Evolutionary conservation across 1,140 invertebrate genomes (phyloP).

Genomic region (Drosophila pachea): DNA sequence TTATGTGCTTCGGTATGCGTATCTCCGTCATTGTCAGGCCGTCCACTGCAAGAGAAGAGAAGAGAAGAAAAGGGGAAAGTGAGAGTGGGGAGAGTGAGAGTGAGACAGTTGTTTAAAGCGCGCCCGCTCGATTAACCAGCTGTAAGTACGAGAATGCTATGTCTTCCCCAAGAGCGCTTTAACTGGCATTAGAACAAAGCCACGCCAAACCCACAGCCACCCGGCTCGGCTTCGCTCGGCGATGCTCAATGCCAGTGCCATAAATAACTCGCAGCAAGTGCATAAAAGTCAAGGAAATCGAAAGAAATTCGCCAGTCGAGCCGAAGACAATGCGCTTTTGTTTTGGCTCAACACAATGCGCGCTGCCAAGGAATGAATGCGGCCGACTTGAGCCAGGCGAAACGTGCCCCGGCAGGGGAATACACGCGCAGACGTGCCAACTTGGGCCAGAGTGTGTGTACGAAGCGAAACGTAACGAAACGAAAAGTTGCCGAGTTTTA

Average conservation of each 20-base stretch:
- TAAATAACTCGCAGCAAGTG: slow-evolving; percentile 75
- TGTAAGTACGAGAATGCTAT: slow-evolving; percentile 10
- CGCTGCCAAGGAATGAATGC: slow-evolving; percentile 42
- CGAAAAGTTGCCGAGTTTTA: slow-evolving; percentile 67
- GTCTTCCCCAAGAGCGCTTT: slow-evolving; percentile 35
- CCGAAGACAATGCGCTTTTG: slow-evolving; percentile 73
- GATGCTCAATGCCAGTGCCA: slow-evolving; percentile 63
- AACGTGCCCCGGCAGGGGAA: slow-evolving; percentile 36
- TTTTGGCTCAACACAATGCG: slow-evolving; percentile 61
- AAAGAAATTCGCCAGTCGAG: slow-evolving; percentile 54
- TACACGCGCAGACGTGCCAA: slow-evolving; percentile 1
- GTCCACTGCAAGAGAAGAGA: slow-evolving; percentile 65
- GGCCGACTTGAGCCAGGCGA: slow-evolving; percentile 57
- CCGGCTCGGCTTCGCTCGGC: slow-evolving; percentile 4
- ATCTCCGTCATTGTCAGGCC: slow-evolving; percentile 83
- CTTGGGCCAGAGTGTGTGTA: too few species aligned
- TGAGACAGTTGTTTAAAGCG: slow-evolving; percentile 33
- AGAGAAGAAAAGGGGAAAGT: background rate
- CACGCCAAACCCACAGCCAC: background rate
- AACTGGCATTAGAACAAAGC: slow-evolving; percentile 49
- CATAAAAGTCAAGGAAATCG: slow-evolving; percentile 77
- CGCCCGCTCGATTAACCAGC: slow-evolving; percentile 20
- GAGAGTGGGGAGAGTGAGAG: background rate
- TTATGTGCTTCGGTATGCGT: slow-evolving; percentile 84
- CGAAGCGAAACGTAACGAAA: slow-evolving; percentile 57